phyloP scores from a whole-genome alignment of 2,797 vertebrate genomes.

The Chaenodraco wilsoni region DNA sequence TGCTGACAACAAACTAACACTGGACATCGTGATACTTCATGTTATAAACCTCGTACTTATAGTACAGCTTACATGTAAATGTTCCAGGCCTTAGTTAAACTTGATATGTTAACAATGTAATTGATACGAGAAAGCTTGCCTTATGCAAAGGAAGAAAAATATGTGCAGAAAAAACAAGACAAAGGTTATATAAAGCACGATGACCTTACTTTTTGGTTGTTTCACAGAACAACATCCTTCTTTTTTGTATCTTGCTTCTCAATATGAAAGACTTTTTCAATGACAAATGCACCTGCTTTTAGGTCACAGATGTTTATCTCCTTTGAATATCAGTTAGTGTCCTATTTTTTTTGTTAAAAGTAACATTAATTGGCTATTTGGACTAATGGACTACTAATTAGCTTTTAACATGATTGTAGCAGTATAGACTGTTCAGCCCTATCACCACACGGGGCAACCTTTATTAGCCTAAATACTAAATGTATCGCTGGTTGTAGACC shows the following conservation, averaged over 20 bases:
- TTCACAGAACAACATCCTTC: background rate
- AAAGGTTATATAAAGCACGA: background rate
- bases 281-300: conserved; percentile 37
- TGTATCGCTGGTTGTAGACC: too few species aligned
- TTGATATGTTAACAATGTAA: background rate
- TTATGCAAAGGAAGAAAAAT: background rate
- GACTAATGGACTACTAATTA: conserved; percentile 27
- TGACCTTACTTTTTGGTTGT: background rate
- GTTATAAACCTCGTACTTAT: background rate
- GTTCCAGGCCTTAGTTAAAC: background rate
- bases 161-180: background rate
- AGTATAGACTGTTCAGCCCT: too few species aligned
- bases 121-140: background rate
- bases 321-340: conserved; percentile 21
- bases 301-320: conserved; percentile 11
- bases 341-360: conserved; percentile 32
- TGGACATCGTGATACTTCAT: background rate
- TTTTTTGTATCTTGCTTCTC: background rate
- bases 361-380: conserved; percentile 34
- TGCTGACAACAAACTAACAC: background rate
- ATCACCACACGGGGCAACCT: too few species aligned
- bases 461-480: too few species aligned
- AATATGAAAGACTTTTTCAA: background rate
- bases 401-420: conserved; percentile 17
- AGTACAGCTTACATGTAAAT: background rate